Evolutionary conservation across 1,140 invertebrate species (phyloP), one percentile per base, ranked within the genome.

Genomic region (Papilio aristodemus): DNA sequence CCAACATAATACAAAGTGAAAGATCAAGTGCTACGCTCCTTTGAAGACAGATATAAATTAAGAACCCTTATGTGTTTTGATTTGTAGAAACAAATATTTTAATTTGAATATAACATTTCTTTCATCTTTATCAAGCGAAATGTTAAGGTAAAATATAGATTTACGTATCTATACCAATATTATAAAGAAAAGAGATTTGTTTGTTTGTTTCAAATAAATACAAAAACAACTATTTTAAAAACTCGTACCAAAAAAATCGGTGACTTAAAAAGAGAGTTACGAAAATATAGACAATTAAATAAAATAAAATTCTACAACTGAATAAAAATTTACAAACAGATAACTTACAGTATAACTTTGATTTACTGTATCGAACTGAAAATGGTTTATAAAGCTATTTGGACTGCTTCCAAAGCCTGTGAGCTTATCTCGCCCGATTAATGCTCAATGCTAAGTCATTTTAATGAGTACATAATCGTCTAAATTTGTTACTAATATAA

Each of bases 361-460:
- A 22, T 50, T 19, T 46, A 46, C 41, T 46, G 19, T 50, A 50
- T 50, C 46, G 19, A 50, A 25, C 46, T 22, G 19, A 17, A 22
- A 50, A 50, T 50, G 17, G 46, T 50, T 22, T 19, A 50, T 50
- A 50, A 50, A 50, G 46, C 46, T 50, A 50, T 50, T 50, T 50
- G 46, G 46, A 50, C 19, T 50, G 19, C 46, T 19, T 50, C 46
- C 46, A 50, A 50, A 50, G 19, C 8, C 8, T 22, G 11, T 22
- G 11, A 19, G 46, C 19, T 50, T 50, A 50, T 50, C 46, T 50
- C 8, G 19, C 9, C 11, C 46, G 46, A 50, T 50, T 50, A 50
- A 22, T 50, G n/a, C 17, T 17, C 46, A 2, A 50, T 22, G 46
- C 19, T 46, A 50, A 50, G 46, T 50, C 46, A 50, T 50, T 50